These are phyloP conservation scores for Scaptomyza caliginosa DNA, from an alignment of 2,888 invertebrate genomes.

Conservation along the genomic window DNA sequence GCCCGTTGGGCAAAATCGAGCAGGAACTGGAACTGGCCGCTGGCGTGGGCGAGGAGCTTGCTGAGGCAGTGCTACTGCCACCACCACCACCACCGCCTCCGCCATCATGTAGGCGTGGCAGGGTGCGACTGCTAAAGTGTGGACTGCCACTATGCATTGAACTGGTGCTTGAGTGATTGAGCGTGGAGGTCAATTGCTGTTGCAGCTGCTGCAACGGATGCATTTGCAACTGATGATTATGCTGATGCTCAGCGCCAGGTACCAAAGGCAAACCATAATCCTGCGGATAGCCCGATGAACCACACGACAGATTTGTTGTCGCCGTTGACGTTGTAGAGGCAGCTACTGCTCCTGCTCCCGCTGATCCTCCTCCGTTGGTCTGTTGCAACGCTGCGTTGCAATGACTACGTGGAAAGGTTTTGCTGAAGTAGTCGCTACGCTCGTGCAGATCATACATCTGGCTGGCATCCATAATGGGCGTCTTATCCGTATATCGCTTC, in stretches of 20 bases:
- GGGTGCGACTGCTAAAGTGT: slow-evolving; percentile 75
- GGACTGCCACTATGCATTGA: slow-evolving; percentile 63
- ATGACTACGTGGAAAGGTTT: slow-evolving; percentile 86
- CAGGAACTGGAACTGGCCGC: slow-evolving; percentile 70
- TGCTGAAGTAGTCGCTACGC: slow-evolving; percentile 86
- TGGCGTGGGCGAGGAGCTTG: slow-evolving; percentile 62
- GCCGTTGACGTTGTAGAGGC: slow-evolving; percentile 81
- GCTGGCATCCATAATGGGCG: slow-evolving; percentile 88
- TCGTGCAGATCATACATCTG: slow-evolving; percentile 83
- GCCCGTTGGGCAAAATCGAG: slow-evolving; percentile 81
- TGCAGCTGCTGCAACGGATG: slow-evolving; percentile 85
- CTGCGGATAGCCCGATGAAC: slow-evolving; percentile 87
- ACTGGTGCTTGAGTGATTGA: slow-evolving; percentile 63
- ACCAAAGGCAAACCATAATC: slow-evolving; percentile 91
- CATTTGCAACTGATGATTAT: slow-evolving; percentile 82
- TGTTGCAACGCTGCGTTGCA: slow-evolving; percentile 66
- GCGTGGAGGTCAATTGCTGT: slow-evolving; percentile 77
- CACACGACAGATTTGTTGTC: slow-evolving; percentile 80
- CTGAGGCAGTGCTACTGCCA: slow-evolving; percentile 45
- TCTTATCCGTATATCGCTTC: slow-evolving; percentile 89
- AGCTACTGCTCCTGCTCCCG: slow-evolving; percentile 25
- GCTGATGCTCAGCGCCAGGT: slow-evolving; percentile 84
- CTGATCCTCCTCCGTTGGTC: slow-evolving; percentile 34
- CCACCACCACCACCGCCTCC: slow-evolving; percentile 51
- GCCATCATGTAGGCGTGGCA: slow-evolving; percentile 71